Evolutionary conservation across 2,113 vertebrate genomes (phyloP), one percentile per base, ranked within the genome.

Genomic region (Corythornis vintsioides): DNA sequence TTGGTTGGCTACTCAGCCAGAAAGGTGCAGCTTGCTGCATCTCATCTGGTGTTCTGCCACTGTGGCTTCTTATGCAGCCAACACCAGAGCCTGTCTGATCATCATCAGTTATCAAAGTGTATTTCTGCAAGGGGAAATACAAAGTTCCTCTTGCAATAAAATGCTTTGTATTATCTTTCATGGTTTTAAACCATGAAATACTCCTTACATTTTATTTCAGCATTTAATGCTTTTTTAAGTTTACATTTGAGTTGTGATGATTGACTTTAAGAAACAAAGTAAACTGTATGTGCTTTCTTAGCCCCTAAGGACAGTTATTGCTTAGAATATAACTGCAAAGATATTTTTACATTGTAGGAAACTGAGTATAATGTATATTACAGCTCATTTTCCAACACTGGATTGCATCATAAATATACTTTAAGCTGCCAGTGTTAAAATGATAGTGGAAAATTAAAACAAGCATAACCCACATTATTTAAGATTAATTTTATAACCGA

Each of bases 401-500:
- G 42, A 89, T 88, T 78, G 42, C 13, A 76, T 88, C 87, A 73
- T 86, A 76, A 86, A 90, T 75, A 90, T 69, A 57, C 84, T 94
- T 93, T 88, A 90, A 95, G 82, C 86, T 82, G 76, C 90, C 33
- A 92, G 73, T 92, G 88, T 77, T 94, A 96, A 94, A 94, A 93
- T 90, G 91, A 94, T 81, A 90, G 91, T 60, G 77, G 89, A 94
- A 95, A 94, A 97, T 96, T 96, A 94, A 96, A 93, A 94, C 82
- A 83, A 88, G 84, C 83, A 85, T 84, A 96, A 90, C 84, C 92
- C 66, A 43, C 75, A 96, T 89, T 96, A 85, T 88, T 94, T 81
- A 88, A 96, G 89, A 94, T 81, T 47, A 88, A 66, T 84, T 95
- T 94, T 91, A 87, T 35, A 91, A 95, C 90, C 74, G 89, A 94